phyloP scores from a whole-genome alignment of 2,797 vertebrate genomes.

The Percopsis omiscomaycus region DNA sequence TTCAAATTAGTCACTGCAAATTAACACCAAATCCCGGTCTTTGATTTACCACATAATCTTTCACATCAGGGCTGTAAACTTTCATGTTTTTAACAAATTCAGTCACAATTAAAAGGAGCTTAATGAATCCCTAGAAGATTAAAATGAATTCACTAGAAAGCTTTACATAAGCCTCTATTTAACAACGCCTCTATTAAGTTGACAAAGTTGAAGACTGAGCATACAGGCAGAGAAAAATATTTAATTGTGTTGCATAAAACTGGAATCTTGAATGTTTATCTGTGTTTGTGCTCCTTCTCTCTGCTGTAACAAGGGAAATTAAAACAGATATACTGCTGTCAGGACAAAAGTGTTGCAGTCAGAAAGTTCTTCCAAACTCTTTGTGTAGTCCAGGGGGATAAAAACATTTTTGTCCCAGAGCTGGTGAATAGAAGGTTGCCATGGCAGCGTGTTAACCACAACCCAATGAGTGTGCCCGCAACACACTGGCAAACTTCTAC shows the following conservation, averaged over 20 bases:
- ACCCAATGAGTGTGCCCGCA: conserved; percentile 83
- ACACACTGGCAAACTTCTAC: conserved; percentile 75
- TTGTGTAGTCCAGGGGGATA: conserved; percentile 86
- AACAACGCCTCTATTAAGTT: too few relatives aligned
- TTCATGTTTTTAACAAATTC: too few relatives aligned
- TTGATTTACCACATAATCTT: too few relatives aligned
- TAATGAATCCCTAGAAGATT: background rate
- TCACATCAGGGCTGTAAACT: too few relatives aligned
- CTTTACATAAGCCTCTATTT: background rate
- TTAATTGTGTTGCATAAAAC: conserved; percentile 11
- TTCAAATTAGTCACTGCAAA: too few relatives aligned
- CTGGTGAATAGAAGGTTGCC: conserved; percentile 84
- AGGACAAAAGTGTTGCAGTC: conserved; percentile 79
- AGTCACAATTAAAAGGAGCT: too few relatives aligned
- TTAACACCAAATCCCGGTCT: too few relatives aligned
- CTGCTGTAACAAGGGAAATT: conserved; percentile 51
- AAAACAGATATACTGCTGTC: conserved; percentile 67
- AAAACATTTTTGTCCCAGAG: conserved; percentile 84
- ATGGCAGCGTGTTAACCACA: conserved; percentile 87
- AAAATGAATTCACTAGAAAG: background rate
- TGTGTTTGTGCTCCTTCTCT: conserved; percentile 45
- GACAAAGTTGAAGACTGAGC: background rate
- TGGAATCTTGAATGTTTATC: conserved; percentile 37
- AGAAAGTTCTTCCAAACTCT: conserved; percentile 80
- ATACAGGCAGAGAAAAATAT: background rate